Evolutionary conservation across 1,140 invertebrate species (phyloP), one percentile per base, ranked within the genome.

Genomic region (Drosophila kurseongensis): DNA sequence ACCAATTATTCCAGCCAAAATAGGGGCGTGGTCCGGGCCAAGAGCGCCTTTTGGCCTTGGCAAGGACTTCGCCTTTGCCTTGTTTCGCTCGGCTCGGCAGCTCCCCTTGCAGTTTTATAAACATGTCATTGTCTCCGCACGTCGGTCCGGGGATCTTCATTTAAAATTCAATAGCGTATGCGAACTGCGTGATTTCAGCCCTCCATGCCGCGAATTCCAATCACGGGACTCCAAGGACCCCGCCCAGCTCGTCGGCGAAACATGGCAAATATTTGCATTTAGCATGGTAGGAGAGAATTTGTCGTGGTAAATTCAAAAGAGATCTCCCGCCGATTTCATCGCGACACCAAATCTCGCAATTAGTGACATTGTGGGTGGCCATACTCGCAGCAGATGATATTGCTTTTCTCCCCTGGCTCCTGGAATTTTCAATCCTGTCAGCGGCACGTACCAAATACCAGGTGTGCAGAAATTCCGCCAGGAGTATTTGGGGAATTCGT

Each of bases 141-240:
- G 36, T 42, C 29, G 41, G 50, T 41, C 36, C 47, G 35, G 51
- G 61, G 36, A 71, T 72, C 79, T 89, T 88, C 84, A 88, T 88
- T 86, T 89, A 83, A 88, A 89, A 83, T 88, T 89, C 83, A 89
- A 89, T 80, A 62, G 76, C 67, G 84, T 88, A 74, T 77, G 63
- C 72, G 67, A 77, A 65, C 80, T 73, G 72, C 84, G 84, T 88
- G 84, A 88, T 88, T 86, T 85, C 59, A 67, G 69, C 60, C 54
- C 69, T 44, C 48, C 48, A 40, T 50, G 47, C 54, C 75, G 35
- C 41, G 45, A 58, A 86, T 88, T 86, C 82, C 78, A 82, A 85
- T 85, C 82, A 80, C 36, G 35, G 41, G 35, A 50, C 8, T 35
- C 45, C 14, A 47, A 13, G 38, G 32, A 23, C 18, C 12, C 41